Evolutionary conservation across 2,797 vertebrate genomes (phyloP), one percentile per base, ranked within the genome.

Genomic region (Rhadinocentrus ornatus): DNA sequence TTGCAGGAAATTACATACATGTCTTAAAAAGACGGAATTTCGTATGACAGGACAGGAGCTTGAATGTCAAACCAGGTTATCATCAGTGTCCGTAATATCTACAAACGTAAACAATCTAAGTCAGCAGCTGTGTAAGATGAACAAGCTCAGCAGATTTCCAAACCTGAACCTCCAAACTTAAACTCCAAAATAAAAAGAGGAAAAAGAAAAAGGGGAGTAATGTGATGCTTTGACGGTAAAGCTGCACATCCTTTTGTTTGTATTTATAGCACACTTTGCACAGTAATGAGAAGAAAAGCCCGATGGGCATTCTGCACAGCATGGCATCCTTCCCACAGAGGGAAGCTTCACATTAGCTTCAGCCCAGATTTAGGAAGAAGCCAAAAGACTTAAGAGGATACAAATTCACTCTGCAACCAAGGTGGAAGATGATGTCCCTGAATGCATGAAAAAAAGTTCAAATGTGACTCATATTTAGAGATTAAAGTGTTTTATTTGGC

Each of bases 221-320:
- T 20, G 59, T 64, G 29, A 32, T 62, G 60, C 71, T 64, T 22
- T 57, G 62, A 78, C 16, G 29, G 62, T 48, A 27, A 20, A 62
- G 22, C 50, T 27, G 26, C 48, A 22, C 46, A 32, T 68, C 61
- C 41, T 62, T 52, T 34, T 71, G 37, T 74, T 65, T 68, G 74
- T 48, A 58, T 78, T 73, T 72, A 37, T 20, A 60, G 61, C 78
- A 77, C 22, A n/a, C 61, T 67, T 24, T 59, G 60, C 69, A 57
- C 50, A 66, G 55, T 77, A 84, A 90, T 77, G 89, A 86, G 83
- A 27, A 71, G 31, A 83, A 78, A 77, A 66, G 78, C 54, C 81
- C 74, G 15, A 70, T 58, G 84, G 80, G 81, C 46, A 55, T 78
- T 68, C 63, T 75, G 72, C 63, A 78, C 76, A 24, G 62, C 57